Percentiles rank a stretch among this genome's conserved stretches.
Evolutionary conservation across 2,888 invertebrate genomes (phyloP).

Genomic region (Ophonus ardosiacus): DNA sequence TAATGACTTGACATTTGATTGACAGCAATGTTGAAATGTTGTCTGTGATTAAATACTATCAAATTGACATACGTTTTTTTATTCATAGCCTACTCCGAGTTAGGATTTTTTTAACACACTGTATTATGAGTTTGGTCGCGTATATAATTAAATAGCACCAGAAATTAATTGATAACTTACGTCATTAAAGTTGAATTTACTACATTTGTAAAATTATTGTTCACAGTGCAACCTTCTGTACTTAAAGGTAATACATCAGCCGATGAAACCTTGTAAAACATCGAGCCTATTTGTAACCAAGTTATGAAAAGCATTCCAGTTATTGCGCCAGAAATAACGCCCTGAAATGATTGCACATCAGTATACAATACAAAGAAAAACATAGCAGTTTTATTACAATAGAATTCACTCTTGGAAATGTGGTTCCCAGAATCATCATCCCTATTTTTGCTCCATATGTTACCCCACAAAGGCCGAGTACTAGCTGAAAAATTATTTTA

Average conservation of each 20-base stretch:
- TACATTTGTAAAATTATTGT: not conserved
- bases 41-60: too few relatives aligned
- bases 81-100: too few relatives aligned
- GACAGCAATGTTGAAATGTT: too few relatives aligned
- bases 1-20: too few relatives aligned
- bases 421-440: conserved; percentile 23
- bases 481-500: not conserved
- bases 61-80: too few relatives aligned
- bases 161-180: not conserved
- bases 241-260: not conserved
- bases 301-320: not conserved
- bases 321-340: conserved; percentile 3
- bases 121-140: too few relatives aligned
- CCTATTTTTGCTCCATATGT: conserved; percentile 30
- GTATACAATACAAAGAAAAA: not conserved
- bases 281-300: conserved; percentile 9
- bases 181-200: not conserved
- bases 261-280: not conserved
- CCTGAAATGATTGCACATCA: not conserved
- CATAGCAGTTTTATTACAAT: conserved; percentile 5
- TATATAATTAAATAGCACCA: too few relatives aligned
- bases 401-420: conserved; percentile 17
- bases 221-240: not conserved
- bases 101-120: too few relatives aligned
- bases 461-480: not conserved